phyloP scores from a whole-genome alignment of 2,113 vertebrate genomes.

The Diadophis punctatus region DNA sequence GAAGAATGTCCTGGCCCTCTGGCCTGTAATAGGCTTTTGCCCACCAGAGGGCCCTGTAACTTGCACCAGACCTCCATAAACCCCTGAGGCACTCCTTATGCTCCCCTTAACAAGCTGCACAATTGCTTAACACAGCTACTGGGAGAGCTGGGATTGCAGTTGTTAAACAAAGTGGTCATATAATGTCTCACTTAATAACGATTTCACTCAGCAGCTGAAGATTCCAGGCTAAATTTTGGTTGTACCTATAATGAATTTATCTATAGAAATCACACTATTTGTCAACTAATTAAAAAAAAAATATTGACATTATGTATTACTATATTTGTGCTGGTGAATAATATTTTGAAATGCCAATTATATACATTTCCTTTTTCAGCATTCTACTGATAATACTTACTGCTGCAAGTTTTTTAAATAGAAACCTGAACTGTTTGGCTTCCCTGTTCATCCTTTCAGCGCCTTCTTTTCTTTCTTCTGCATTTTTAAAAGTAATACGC shows the following conservation, averaged over 20 bases:
- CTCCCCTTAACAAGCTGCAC: neutral
- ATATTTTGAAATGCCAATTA: neutral
- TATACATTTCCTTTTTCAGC: neutral
- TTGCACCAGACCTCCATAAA: neutral
- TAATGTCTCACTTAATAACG: neutral
- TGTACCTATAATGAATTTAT: neutral
- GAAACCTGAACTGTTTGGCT: conserved; percentile 88
- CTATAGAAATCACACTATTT: neutral
- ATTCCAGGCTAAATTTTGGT: neutral
- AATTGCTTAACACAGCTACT: neutral
- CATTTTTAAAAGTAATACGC: conserved; percentile 87
- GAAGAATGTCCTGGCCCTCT: neutral
- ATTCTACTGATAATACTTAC: conserved; percentile 62
- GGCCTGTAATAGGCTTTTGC: neutral
- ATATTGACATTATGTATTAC: neutral
- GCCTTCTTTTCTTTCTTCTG: conserved; percentile 92
- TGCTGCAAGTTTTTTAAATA: conserved; percentile 85
- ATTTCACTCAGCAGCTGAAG: neutral
- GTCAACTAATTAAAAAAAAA: neutral
- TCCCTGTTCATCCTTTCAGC: conserved; percentile 94
- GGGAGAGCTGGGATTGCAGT: neutral
- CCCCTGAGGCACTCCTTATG: neutral
- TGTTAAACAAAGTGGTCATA: neutral
- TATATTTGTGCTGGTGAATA: neutral
- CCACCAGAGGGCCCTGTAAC: neutral